Percentiles rank a stretch among this genome's conserved stretches.
Conservation (phyloP, 2,797 vertebrate species). For the Falco columbarius region DNA sequence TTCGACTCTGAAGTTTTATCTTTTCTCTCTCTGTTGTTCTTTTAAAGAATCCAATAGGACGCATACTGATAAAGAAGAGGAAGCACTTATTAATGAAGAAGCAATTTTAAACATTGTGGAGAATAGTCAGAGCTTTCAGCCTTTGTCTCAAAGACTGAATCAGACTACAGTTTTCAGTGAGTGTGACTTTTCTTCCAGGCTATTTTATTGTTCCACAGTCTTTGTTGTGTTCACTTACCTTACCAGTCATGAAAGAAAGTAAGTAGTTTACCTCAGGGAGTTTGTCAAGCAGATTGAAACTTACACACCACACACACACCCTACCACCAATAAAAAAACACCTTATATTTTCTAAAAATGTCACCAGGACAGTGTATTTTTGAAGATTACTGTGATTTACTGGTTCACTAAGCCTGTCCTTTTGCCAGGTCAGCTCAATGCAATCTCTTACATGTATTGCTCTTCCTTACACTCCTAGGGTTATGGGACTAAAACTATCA, state of each 20-base stretch:
- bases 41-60: conserved; percentile 60
- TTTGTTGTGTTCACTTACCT: neutral
- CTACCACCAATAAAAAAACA: neutral
- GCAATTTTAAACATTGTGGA: conserved; percentile 95
- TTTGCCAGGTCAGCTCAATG: neutral
- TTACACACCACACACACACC: neutral
- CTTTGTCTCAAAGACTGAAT: conserved; percentile 86
- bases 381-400: neutral
- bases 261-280: neutral
- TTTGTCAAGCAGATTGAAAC: neutral
- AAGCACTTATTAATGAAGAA: conserved; percentile 93
- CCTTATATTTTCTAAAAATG: neutral
- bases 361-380: neutral
- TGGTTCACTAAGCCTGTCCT: neutral
- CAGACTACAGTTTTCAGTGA: conserved; percentile 86
- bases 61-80: conserved; percentile 76
- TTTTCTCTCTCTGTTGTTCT: conserved; percentile 19
- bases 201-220: neutral
- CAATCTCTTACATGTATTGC: neutral
- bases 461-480: neutral
- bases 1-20: neutral
- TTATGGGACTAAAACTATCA: neutral
- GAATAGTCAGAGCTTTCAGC: conserved; percentile 92
- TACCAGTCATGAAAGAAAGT: neutral
- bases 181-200: conserved; percentile 54